phyloP scores from a whole-genome alignment of 64 coral and sea anemone species.

The Hydrozoanthus tunicans region DNA sequence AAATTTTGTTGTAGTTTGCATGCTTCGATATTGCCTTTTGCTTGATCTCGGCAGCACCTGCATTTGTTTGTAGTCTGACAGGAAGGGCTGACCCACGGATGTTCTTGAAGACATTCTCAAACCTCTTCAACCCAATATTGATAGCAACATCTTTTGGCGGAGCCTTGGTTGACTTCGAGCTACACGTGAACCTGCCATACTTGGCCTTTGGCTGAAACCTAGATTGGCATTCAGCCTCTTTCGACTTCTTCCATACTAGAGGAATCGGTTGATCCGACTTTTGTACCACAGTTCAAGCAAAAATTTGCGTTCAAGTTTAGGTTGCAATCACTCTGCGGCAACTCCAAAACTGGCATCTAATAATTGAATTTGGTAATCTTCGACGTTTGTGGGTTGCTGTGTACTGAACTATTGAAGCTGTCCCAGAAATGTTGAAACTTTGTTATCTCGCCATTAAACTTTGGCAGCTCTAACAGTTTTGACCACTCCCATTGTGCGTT shows the following conservation, averaged over 20 bases:
- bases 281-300: too few relatives aligned
- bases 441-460: background rate
- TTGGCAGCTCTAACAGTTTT: background rate
- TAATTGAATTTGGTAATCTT: constrained; percentile 2
- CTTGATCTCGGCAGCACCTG: constrained; percentile 1
- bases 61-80: background rate
- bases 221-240: constrained; percentile 6
- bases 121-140: constrained; percentile 11
- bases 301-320: too few relatives aligned
- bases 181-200: background rate
- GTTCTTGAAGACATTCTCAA: constrained; percentile 10
- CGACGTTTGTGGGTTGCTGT: background rate
- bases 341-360: background rate
- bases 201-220: constrained; percentile 19
- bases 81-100: background rate
- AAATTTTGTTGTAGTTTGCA: background rate
- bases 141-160: background rate
- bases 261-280: too few relatives aligned
- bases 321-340: background rate
- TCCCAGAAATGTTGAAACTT: background rate
- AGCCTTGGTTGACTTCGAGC: background rate
- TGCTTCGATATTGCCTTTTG: background rate
- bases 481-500: background rate
- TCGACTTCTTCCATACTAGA: background rate
- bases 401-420: background rate